Evolutionary conservation across 2,797 vertebrate genomes (phyloP).

Genomic region (Coccyzus lansbergi): DNA sequence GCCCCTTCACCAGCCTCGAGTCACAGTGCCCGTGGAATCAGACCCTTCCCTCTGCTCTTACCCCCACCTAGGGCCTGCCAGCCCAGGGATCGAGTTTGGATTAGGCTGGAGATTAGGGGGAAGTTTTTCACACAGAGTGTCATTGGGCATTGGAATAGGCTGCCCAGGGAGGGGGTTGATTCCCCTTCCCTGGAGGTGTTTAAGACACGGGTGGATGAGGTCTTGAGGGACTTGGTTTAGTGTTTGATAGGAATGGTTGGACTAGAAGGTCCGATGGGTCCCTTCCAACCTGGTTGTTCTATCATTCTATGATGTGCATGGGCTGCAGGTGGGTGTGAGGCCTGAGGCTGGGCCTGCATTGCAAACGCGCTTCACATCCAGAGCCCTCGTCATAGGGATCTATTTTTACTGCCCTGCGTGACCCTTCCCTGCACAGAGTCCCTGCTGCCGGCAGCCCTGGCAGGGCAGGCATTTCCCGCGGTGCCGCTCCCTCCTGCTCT

Average conservation of each 20-base stretch:
- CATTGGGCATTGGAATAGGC: no score
- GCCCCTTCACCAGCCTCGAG: no score
- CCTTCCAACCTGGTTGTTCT: no score
- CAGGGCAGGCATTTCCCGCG: neutral
- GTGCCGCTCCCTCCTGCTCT: neutral
- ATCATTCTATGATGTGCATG: rapidly evolving
- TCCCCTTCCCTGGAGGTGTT: no score
- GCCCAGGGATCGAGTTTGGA: rapidly evolving
- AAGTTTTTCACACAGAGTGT: no score
- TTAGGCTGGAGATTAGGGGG: no score
- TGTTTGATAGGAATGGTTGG: no score
- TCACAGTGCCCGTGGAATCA: no score
- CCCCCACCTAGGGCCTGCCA: neutral
- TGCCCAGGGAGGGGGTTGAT: no score
- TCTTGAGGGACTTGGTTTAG: no score
- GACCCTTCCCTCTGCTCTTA: neutral
- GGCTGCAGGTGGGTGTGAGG: neutral
- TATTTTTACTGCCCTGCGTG: neutral
- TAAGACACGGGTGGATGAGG: no score
- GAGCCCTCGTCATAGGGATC: neutral
- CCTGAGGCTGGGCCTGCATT: neutral
- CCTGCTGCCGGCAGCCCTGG: neutral
- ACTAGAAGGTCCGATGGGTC: no score
- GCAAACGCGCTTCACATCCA: neutral
- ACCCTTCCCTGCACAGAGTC: rapidly evolving